Base-by-base conservation (phyloP, 2,113 vertebrate species). In the Planiliza haematocheilus region DNA sequence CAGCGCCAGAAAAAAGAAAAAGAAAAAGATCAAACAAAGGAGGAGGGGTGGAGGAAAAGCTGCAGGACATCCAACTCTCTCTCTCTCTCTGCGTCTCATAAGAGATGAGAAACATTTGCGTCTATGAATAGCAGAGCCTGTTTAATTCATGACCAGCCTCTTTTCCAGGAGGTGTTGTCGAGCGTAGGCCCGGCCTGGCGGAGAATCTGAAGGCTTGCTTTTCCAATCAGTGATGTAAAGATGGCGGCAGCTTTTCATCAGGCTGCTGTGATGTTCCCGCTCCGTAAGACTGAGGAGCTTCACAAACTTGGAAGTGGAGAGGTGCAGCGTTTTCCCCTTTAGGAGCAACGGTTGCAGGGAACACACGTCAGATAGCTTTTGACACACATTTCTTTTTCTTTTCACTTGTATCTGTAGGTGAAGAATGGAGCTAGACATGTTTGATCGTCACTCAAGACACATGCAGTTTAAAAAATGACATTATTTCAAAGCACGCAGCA, bases 21-120 rank as follows among this genome's bases (percentile, higher is more conserved):
- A 55, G 57, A 72, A 68, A 76, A 20, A 82, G 85, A 92, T 92
- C 90, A 91, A 92, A 91, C 76, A 84, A 61, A 80, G 66, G 34
- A 48, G 57, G 59, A 63, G 50, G 52, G 67, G 72, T 16, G 68
- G 69, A 74, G 83, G 61, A 79, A 89, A 84, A 83, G 78, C 89
- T 87, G 85, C 86, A 86, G 89, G 89, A 91, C 85, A 91, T 90
- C 70, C 75, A 81, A 48, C 71, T 58, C 60, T 36, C 43, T 77
- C 75, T 76, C 52, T 77, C 52, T 59, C 74, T 52, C 56, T 37
- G 24, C 79, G 69, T 65, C 58, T 77, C 45, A 36, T 60, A 57
- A 46, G 65, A 76, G 82, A 87, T 61, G 81, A 86, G 82, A 82
- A 91, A 85, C 84, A 77, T 80, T 81, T 81, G 84, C 50, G 80